Conservation (phyloP, 2,113 vertebrate genomes). For the Oxygymnocypris stewartii region DNA sequence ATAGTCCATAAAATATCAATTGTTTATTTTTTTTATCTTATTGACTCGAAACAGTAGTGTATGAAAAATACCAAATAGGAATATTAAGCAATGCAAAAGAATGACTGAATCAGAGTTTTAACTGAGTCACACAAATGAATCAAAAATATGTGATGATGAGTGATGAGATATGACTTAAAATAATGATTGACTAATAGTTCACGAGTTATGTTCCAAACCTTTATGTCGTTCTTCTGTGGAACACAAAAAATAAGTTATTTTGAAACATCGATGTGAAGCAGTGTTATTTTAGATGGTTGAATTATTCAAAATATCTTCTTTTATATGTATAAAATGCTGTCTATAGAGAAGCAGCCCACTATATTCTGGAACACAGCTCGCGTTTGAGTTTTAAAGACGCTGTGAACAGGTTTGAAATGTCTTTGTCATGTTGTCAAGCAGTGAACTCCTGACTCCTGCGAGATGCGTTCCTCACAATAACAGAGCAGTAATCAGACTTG, state of each 20-base stretch:
- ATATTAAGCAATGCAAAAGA: neutral
- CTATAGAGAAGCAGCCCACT: neutral
- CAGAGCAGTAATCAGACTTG: constrained; percentile 11
- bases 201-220: neutral
- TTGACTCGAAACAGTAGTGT: neutral
- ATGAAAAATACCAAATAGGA: neutral
- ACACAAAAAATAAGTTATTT: neutral
- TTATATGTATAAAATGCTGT: neutral
- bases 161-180: neutral
- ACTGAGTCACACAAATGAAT: neutral
- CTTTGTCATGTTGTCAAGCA: constrained; percentile 2
- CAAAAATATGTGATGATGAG: too few species aligned
- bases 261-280: neutral
- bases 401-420: neutral
- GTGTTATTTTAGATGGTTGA: neutral
- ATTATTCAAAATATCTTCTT: too few species aligned
- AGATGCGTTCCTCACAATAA: constrained; percentile 21
- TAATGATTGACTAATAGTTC: neutral
- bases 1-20: too few species aligned
- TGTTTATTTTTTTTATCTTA: too few species aligned
- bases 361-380: neutral
- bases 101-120: neutral
- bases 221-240: neutral
- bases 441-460: constrained; percentile 14
- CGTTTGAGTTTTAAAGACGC: neutral